Conservation (phyloP, 1,140 invertebrate species). For the Papilio polyxenes region DNA sequence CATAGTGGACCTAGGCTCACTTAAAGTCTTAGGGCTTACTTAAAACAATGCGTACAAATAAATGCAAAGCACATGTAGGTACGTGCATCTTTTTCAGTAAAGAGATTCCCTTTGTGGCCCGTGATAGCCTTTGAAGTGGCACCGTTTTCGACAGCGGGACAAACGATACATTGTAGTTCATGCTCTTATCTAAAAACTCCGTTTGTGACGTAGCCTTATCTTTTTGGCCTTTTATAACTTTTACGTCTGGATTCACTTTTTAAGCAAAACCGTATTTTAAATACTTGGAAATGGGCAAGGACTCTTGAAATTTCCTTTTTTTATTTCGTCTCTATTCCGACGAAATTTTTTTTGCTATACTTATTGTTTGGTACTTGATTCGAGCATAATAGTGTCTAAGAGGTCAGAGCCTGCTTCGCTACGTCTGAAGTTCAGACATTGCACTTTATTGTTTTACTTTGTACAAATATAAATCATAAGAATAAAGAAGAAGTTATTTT, state of each 20-base stretch:
- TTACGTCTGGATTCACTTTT: conserved; percentile 16
- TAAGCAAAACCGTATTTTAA: conserved; percentile 34
- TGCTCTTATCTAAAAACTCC: conserved; percentile 34
- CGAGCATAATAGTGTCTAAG: conserved; percentile 31
- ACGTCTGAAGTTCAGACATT: conserved; percentile 8
- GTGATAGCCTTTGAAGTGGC: conserved; percentile 36
- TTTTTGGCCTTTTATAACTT: conserved; percentile 34
- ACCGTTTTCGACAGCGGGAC: conserved; percentile 24
- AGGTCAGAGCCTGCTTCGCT: background rate
- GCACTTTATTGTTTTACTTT: background rate
- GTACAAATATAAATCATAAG: background rate
- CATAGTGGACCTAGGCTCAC: background rate
- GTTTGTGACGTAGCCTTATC: conserved; percentile 31
- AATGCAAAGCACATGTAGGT: background rate
- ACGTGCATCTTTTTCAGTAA: background rate
- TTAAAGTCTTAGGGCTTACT: background rate
- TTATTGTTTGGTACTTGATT: conserved; percentile 32
- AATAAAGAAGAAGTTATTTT: background rate
- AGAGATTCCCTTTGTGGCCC: conserved; percentile 23
- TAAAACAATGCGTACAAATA: background rate
- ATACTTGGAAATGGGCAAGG: background rate
- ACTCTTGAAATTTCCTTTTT: conserved; percentile 6
- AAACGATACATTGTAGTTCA: conserved; percentile 37
- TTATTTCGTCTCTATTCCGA: conserved; percentile 29
- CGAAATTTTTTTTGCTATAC: conserved; percentile 32